Evolutionary conservation across 2,888 invertebrate genomes (phyloP).

Genomic region (Oxytorus armatus): DNA sequence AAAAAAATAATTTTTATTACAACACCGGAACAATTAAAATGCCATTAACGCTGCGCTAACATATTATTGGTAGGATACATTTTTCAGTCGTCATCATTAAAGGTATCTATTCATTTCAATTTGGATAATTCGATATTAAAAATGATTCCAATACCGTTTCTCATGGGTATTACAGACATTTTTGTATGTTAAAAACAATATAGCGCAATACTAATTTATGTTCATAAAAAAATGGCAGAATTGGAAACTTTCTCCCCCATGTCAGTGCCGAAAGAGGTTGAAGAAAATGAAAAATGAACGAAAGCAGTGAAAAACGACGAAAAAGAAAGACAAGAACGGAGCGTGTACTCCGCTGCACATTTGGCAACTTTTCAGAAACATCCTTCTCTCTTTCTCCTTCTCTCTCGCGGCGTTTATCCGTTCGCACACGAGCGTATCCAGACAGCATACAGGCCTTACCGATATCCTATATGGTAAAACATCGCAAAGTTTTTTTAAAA

Average conservation of each 20-base stretch:
- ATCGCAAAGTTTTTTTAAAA: conserved; percentile 27
- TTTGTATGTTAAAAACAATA: too few species aligned
- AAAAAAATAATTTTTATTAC: conserved; percentile 12
- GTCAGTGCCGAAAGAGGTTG: conserved; percentile 24
- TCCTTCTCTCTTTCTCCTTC: conserved; percentile 1
- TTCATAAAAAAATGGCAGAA: conserved; percentile 21
- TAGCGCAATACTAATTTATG: not conserved
- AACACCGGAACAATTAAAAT: conserved; percentile 53
- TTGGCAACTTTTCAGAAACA: conserved; percentile 68
- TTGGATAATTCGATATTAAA: too few species aligned
- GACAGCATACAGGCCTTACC: conserved; percentile 6
- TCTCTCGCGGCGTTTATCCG: conserved; percentile 19
- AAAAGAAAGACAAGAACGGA: conserved; percentile 47
- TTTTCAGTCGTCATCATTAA: too few species aligned
- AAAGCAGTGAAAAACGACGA: conserved; percentile 32
- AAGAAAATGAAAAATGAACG: conserved; percentile 43
- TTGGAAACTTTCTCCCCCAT: not conserved
- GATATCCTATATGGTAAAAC: conserved; percentile 30
- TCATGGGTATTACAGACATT: too few species aligned
- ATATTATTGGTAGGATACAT: too few species aligned
- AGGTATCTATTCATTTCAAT: too few species aligned
- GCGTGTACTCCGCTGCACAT: conserved; percentile 59
- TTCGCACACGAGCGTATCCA: conserved; percentile 23
- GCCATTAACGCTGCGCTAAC: conserved; percentile 80
- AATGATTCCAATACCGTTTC: too few species aligned